A percentile compares a stretch with the other conserved stretches of the same genome.
These are phyloP conservation scores for Lampropteryx suffumata DNA, from an alignment of 2,888 invertebrate genomes.

Conservation along the genomic window DNA sequence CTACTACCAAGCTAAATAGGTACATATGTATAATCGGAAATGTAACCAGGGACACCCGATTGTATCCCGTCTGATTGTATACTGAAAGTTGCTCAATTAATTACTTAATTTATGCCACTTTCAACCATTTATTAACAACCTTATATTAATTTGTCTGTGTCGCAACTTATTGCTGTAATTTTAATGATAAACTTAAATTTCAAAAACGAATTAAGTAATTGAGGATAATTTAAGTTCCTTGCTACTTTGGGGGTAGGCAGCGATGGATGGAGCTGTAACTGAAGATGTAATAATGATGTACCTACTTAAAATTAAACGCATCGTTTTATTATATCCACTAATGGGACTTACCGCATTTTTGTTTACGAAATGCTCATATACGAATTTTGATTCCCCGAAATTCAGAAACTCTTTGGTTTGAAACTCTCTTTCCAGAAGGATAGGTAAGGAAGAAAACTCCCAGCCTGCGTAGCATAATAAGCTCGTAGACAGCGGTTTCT, in stretches of 20 bases:
- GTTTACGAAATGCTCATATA: too few species aligned
- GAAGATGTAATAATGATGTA: constrained; percentile 12
- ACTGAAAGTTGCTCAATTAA: background rate
- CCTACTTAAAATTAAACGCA: background rate
- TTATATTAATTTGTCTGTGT: constrained; percentile 7
- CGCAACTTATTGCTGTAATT: constrained; percentile 4
- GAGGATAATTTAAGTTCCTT: constrained; percentile 12
- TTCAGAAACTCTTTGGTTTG: too few species aligned
- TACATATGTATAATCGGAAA: too few species aligned
- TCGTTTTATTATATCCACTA: background rate
- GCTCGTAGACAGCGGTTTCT: too few species aligned
- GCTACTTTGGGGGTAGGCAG: constrained; percentile 17
- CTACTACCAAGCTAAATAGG: too few species aligned
- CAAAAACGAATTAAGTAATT: constrained; percentile 8
- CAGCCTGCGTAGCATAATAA: too few species aligned
- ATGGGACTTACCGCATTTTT: too few species aligned
- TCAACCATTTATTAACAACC: constrained; percentile 6
- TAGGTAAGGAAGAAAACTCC: too few species aligned
- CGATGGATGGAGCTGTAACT: constrained; percentile 8
- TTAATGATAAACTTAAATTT: constrained; percentile 6
- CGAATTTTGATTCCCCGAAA: too few species aligned
- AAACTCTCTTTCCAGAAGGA: too few species aligned
- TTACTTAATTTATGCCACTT: constrained; percentile 1
- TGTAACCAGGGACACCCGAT: too few species aligned
- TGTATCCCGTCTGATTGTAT: too few species aligned